Conservation (phyloP, 2,113 vertebrate genomes). For the Rousettus leschenaultii region DNA sequence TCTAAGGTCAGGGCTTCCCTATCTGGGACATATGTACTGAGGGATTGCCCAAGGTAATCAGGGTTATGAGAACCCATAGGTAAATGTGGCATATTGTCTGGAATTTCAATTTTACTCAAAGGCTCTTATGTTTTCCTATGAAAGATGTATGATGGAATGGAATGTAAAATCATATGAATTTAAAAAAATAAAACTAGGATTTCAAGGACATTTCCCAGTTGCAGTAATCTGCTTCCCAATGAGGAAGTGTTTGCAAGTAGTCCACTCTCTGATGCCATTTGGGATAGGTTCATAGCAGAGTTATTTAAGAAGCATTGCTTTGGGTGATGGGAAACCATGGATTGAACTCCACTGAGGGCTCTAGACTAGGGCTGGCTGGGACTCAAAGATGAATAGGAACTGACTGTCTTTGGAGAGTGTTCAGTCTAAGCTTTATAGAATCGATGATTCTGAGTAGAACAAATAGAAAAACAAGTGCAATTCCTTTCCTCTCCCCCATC, state of each 20-base stretch:
- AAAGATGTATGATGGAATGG: background rate
- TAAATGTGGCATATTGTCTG: background rate
- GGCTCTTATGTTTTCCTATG: background rate
- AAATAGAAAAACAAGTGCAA: background rate
- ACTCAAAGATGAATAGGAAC: background rate
- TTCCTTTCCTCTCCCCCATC: background rate
- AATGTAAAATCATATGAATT: background rate
- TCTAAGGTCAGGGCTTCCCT: background rate
- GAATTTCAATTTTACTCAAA: constrained; percentile 27
- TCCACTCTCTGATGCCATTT: background rate
- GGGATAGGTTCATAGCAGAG: background rate
- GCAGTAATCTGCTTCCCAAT: background rate
- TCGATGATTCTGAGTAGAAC: background rate
- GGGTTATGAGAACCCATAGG: background rate
- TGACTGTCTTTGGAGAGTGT: background rate
- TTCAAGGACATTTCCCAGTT: constrained; percentile 3
- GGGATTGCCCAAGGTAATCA: background rate
- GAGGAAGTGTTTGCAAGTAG: background rate
- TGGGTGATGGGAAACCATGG: background rate
- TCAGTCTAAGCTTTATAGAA: background rate
- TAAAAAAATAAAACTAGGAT: background rate
- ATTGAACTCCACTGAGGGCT: background rate
- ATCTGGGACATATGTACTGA: background rate
- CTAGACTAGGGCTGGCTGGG: background rate
- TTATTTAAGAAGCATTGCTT: background rate